Percentiles rank a stretch among this genome's conserved stretches.
phyloP scores from a whole-genome alignment of 2,888 invertebrate genomes.

The Chouioia cunea region DNA sequence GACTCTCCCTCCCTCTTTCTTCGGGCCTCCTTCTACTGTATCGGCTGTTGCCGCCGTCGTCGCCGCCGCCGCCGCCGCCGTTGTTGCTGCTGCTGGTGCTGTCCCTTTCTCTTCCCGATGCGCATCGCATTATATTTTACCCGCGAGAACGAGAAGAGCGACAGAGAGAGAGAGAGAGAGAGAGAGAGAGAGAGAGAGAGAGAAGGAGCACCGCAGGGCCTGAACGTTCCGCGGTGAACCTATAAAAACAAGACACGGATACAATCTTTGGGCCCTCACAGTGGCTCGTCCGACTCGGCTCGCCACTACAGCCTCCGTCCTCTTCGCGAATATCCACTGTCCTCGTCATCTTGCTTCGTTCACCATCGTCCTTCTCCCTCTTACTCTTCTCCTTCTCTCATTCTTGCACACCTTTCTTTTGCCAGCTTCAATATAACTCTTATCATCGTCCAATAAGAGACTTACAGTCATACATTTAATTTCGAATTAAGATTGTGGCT shows the following conservation, averaged over 20 bases:
- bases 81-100: conserved; percentile 34
- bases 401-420: conserved; percentile 42
- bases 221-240: conserved; percentile 64
- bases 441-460: conserved; percentile 37
- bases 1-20: conserved; percentile 48
- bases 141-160: conserved; percentile 37
- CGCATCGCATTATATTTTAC: conserved; percentile 49
- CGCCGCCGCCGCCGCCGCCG: not conserved
- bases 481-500: too few species aligned
- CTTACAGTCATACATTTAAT: too few species aligned
- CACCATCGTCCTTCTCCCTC: conserved; percentile 31
- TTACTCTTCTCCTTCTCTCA: conserved; percentile 26
- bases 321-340: conserved; percentile 51
- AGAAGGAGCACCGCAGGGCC: conserved; percentile 49
- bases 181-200: conserved; percentile 15
- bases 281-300: conserved; percentile 64
- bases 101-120: conserved; percentile 49
- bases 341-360: conserved; percentile 40
- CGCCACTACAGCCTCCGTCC: conserved; percentile 57
- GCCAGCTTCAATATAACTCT: conserved; percentile 42
- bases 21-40: conserved; percentile 43
- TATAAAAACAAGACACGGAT: conserved; percentile 69
- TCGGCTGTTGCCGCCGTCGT: conserved; percentile 5
- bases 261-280: conserved; percentile 67
- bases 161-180: not conserved